These are phyloP conservation scores for Microchrysa polita DNA, from an alignment of 2,888 invertebrate genomes.

Conservation along the genomic window DNA sequence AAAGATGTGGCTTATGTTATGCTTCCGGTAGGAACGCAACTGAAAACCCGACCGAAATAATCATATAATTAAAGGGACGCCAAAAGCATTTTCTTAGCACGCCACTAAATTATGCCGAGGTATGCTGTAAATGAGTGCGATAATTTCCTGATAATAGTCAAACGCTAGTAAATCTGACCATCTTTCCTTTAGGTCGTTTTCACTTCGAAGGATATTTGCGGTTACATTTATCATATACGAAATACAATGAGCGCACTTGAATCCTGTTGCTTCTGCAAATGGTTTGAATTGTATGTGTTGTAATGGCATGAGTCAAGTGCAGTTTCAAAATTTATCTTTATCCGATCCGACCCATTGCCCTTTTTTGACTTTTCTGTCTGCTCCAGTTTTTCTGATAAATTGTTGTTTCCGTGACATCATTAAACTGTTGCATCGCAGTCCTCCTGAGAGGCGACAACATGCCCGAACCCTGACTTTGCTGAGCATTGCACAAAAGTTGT, in stretches of 20 bases:
- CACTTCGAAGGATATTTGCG: not conserved
- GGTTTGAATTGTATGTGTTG: not conserved
- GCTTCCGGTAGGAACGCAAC: not conserved
- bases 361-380: constrained; percentile 16
- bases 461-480: constrained; percentile 7
- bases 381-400: not conserved
- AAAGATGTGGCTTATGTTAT: not conserved
- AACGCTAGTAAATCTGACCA: not conserved
- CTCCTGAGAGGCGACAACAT: constrained; percentile 3
- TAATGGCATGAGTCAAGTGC: not conserved
- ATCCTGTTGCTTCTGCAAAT: constrained; percentile 11
- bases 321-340: not conserved
- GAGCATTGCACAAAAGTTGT: constrained; percentile 17
- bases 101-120: not conserved
- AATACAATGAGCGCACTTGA: not conserved
- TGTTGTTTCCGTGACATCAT: not conserved
- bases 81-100: no score
- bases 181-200: not conserved
- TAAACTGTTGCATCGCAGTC: constrained; percentile 38
- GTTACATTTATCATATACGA: no score
- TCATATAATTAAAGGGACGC: not conserved
- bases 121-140: not conserved
- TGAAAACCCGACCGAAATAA: not conserved
- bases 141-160: not conserved
- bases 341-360: not conserved